phyloP scores from a whole-genome alignment of 2,113 vertebrate genomes.

The Mobula hypostoma region DNA sequence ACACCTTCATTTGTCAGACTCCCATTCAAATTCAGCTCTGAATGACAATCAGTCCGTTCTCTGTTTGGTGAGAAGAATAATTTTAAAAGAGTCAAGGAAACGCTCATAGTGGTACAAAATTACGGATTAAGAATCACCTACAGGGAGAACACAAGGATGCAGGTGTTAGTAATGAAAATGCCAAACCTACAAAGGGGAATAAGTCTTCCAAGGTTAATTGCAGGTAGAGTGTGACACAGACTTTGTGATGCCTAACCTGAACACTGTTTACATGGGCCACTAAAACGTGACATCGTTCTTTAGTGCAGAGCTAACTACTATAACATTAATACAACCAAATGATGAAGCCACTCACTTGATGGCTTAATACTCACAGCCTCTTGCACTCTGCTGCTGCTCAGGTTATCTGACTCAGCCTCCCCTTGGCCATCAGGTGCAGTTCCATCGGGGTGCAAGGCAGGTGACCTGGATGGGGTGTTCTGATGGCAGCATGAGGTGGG shows the following conservation, averaged over 20 bases:
- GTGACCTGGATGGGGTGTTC: slow-evolving; percentile 91
- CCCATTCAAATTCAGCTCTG: too few species aligned
- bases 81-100: too few species aligned
- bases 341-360: not conserved
- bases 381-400: slow-evolving; percentile 88
- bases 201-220: not conserved
- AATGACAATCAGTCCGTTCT: too few species aligned
- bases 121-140: too few species aligned
- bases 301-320: not conserved
- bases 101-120: too few species aligned
- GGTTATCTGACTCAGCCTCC: slow-evolving; percentile 88
- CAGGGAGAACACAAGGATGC: too few species aligned
- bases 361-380: slow-evolving; percentile 75
- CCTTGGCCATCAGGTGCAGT: slow-evolving; percentile 83
- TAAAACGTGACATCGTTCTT: not conserved
- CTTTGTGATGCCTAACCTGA: not conserved
- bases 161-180: not conserved
- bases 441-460: slow-evolving; percentile 84
- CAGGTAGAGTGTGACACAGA: not conserved
- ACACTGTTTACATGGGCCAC: too few species aligned
- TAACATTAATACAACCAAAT: not conserved
- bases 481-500: slow-evolving; percentile 88
- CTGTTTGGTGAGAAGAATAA: too few species aligned
- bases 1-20: too few species aligned
- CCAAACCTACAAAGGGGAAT: not conserved